A percentile compares a stretch with the other conserved stretches of the same genome.
Conservation (phyloP, 1,140 invertebrate species). For the Whitmania pigra region DNA sequence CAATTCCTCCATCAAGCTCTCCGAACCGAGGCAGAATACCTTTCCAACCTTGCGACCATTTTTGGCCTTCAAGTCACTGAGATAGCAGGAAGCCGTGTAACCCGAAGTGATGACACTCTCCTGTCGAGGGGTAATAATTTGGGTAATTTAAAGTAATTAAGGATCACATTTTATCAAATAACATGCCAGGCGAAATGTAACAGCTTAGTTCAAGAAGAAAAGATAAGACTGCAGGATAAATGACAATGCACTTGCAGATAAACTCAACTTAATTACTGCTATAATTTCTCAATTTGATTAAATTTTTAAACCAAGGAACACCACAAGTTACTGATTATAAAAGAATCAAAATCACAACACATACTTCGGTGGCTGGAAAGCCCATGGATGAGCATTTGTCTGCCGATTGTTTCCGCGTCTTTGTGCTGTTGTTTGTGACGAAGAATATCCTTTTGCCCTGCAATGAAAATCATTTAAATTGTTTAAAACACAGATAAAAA, state of each 20-base stretch:
- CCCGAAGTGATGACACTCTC: conserved; percentile 73
- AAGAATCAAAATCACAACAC: not conserved
- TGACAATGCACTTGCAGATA: too few relatives aligned
- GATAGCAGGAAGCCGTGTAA: conserved; percentile 67
- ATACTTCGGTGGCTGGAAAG: conserved; percentile 45
- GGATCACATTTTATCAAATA: not conserved
- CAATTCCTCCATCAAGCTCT: conserved; percentile 66
- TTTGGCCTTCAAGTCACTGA: conserved; percentile 57
- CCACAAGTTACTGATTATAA: too few relatives aligned
- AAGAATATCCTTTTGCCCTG: conserved; percentile 73
- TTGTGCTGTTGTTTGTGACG: conserved; percentile 86
- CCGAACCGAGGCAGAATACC: conserved; percentile 64
- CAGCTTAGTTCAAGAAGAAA: too few relatives aligned
- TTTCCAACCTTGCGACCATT: conserved; percentile 52
- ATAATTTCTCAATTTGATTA: too few relatives aligned
- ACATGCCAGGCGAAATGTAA: too few relatives aligned
- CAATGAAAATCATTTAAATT: conserved; percentile 19
- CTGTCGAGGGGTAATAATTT: conserved; percentile 31
- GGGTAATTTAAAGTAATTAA: not conserved
- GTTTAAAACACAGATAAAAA: too few relatives aligned
- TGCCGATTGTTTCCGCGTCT: conserved; percentile 63
- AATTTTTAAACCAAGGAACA: too few relatives aligned
- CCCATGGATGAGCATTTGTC: conserved; percentile 61
- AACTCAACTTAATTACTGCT: too few relatives aligned
- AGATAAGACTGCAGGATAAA: too few relatives aligned